These are phyloP conservation scores for Parascotia fuliginaria DNA, from an alignment of 2,888 invertebrate genomes.

Conservation along the genomic window DNA sequence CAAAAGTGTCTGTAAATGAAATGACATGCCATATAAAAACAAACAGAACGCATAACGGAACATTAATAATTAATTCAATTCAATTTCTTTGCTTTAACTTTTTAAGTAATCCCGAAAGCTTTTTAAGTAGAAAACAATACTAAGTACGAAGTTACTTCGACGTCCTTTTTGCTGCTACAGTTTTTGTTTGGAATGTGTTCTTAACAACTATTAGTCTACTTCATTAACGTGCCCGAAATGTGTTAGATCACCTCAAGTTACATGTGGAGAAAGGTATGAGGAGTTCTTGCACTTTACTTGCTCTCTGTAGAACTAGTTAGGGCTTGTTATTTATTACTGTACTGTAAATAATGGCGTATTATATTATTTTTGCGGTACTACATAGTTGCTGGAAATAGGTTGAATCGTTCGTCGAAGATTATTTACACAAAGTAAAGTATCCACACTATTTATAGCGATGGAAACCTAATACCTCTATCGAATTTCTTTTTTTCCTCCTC, in stretches of 20 bases:
- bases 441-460: no score
- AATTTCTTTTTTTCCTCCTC: no score
- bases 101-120: constrained; percentile 70
- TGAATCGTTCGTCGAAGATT: no score
- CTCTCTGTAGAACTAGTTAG: no score
- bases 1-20: no score
- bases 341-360: no score
- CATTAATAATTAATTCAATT: constrained; percentile 61
- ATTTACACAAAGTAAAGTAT: no score
- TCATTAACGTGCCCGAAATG: constrained; percentile 18
- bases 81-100: constrained; percentile 65
- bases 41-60: constrained; percentile 38
- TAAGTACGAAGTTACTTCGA: constrained; percentile 62
- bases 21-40: constrained; percentile 14
- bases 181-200: constrained; percentile 26
- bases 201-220: constrained; percentile 25
- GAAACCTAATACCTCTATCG: no score
- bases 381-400: no score
- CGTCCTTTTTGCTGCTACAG: constrained; percentile 34
- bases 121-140: constrained; percentile 64
- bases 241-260: background rate
- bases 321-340: no score
- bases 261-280: background rate
- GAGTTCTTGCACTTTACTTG: background rate
- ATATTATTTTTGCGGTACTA: no score